These are phyloP conservation scores for Paramisgurnus dabryanus DNA, from an alignment of 2,113 vertebrate species.

Conservation along the genomic window DNA sequence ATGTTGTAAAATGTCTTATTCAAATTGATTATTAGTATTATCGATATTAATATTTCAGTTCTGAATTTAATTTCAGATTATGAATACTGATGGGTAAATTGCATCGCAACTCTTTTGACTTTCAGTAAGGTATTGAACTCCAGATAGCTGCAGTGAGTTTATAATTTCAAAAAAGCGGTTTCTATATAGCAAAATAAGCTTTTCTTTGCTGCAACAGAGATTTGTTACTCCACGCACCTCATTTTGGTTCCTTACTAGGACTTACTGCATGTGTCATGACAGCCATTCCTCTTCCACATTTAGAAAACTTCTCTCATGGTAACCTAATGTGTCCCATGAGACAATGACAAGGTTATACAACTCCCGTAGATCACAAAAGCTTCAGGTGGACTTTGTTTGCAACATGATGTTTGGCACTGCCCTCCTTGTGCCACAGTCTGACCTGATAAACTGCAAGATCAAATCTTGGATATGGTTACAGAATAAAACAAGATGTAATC, in stretches of 20 bases:
- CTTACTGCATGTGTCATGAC: constrained; percentile 69
- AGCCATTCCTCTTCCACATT: constrained; percentile 77
- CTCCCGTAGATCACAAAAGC: constrained; percentile 60
- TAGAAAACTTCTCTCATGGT: constrained; percentile 76
- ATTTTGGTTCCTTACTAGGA: constrained; percentile 57
- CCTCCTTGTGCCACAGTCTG: background rate
- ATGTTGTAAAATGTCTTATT: no score
- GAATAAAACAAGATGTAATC: background rate
- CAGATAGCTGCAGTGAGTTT: no score
- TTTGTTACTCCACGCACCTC: constrained; percentile 33
- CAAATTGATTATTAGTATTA: no score
- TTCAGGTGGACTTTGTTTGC: constrained; percentile 48
- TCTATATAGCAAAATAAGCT: background rate
- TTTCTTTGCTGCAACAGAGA: constrained; percentile 24
- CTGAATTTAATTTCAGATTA: background rate
- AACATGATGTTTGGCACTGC: constrained; percentile 8
- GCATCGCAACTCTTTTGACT: background rate
- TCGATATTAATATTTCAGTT: no score
- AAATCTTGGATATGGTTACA: background rate
- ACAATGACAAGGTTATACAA: constrained; percentile 70
- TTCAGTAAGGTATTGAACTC: background rate
- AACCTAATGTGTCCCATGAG: constrained; percentile 73
- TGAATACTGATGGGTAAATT: background rate
- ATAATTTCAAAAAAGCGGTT: no score
- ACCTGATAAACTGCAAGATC: background rate